Evolutionary conservation across 1,140 invertebrate species (phyloP), one percentile per base, ranked within the genome.

Genomic region (Eumaeus atala): DNA sequence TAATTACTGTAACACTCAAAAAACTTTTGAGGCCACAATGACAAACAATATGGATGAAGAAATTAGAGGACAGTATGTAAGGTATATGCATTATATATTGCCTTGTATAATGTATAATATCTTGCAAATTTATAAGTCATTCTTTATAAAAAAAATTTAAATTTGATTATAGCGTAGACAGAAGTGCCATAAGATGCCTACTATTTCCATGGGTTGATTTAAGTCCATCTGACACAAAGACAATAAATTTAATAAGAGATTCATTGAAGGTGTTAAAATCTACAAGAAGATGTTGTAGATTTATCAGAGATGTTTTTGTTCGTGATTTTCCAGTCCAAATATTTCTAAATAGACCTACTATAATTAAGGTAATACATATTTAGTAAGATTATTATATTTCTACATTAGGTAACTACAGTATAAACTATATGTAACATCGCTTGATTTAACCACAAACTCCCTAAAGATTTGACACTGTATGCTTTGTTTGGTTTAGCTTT

Each of bases 311-410:
- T 77, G 90, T 93, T 9, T 89, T 93, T 68, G 70, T 93, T 35
- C 87, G 90, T 67, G 92, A 93, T 73, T 93, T 93, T 80, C 91
- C 91, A 42, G 88, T 91, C 12, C 91, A 93, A 80, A 89, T 93
- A 65, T 93, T 93, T 77, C 80, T 93, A 18, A 92, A 92, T 62
- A 87, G 91, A 64, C 91, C 91, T 17, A 64, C 81, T 44, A 91
- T 92, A 56, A 64, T 92, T 33, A 80, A 84, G 71, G 91, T 92
- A 88, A 72, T 51, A 14, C 12, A 28, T 16, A 33, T 51, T 16
- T 1, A 37, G 17, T 37, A 38, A 42, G 40, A 42, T 12, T 3
- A 14, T 42, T 17, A 42, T 16, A 2, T 16, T 42, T 42, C 0
- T 16, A n/a, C 17, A 16, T 1, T 12, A 14, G 14, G 9, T 42